phyloP scores from a whole-genome alignment of 2,888 invertebrate species.

The Conops quadrifasciatus region DNA sequence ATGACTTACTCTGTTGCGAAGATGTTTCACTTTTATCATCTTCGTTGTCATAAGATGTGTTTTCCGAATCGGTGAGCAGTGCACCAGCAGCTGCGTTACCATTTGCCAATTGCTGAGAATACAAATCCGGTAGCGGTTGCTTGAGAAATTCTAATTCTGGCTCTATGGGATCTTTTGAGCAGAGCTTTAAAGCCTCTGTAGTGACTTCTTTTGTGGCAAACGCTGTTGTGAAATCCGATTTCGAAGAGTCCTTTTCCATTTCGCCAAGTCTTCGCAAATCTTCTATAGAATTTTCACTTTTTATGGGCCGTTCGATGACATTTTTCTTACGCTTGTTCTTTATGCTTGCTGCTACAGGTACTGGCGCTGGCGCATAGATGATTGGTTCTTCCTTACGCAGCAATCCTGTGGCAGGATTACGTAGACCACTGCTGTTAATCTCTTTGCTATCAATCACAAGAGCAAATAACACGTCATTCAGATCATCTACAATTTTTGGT shows the following conservation, averaged over 20 bases:
- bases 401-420: conserved; percentile 6
- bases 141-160: conserved; percentile 57
- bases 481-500: conserved; percentile 86
- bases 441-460: conserved; percentile 88
- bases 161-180: conserved; percentile 54
- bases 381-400: conserved; percentile 70
- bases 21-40: conserved; percentile 60
- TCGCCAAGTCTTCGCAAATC: conserved; percentile 47
- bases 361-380: conserved; percentile 74
- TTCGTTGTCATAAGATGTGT: conserved; percentile 40
- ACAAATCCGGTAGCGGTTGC: conserved; percentile 47
- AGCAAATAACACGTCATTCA: conserved; percentile 91
- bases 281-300: conserved; percentile 52
- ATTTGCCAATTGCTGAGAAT: conserved; percentile 2
- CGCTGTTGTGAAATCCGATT: conserved; percentile 28
- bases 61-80: conserved; percentile 25
- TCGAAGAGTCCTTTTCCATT: neutral
- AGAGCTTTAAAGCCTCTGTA: conserved; percentile 20
- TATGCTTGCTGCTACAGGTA: conserved; percentile 55
- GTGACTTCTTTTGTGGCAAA: conserved; percentile 30
- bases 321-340: conserved; percentile 47
- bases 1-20: conserved; percentile 61
- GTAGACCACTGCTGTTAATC: conserved; percentile 68
- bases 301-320: conserved; percentile 58
- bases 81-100: conserved; percentile 39